Conservation (phyloP, 2,888 invertebrate species). For the Choreutis nemorana region DNA sequence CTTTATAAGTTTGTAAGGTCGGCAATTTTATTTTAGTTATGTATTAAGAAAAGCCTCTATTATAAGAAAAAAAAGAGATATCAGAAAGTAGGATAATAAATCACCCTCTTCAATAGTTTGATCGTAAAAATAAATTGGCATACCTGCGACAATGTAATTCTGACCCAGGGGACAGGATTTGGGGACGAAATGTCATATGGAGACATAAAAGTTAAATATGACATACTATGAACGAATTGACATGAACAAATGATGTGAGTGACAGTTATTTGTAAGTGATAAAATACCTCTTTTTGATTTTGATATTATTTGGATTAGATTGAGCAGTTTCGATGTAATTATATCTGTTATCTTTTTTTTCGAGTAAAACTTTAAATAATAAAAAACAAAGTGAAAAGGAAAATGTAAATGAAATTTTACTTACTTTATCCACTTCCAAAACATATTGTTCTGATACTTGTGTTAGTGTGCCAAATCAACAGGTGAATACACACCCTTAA, state of each 20-base stretch:
- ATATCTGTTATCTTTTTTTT: neutral
- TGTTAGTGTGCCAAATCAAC: conserved; percentile 54
- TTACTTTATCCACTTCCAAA: conserved; percentile 48
- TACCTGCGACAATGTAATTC: conserved; percentile 47
- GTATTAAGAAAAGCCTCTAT: conserved; percentile 7
- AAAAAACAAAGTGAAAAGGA: neutral
- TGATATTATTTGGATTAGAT: neutral
- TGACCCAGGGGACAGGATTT: conserved; percentile 28
- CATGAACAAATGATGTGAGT: conserved; percentile 2
- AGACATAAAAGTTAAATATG: conserved; percentile 30
- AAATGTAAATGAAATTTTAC: conserved; percentile 18
- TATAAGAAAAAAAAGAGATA: conserved; percentile 3
- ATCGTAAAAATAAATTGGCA: conserved; percentile 54
- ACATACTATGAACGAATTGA: conserved; percentile 6
- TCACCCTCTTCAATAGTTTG: conserved; percentile 15
- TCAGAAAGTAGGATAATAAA: conserved; percentile 6
- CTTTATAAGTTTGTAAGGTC: too few relatives aligned
- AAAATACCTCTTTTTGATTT: neutral
- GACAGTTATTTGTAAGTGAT: neutral
- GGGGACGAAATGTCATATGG: conserved; percentile 31
- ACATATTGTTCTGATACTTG: conserved; percentile 55
- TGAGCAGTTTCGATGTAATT: neutral
- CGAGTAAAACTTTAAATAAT: neutral
- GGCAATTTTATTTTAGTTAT: conserved; percentile 8
- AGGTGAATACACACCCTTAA: conserved; percentile 51